Evolutionary conservation across 2,113 vertebrate genomes (phyloP).

Genomic region (Proterorhinus semilunaris): DNA sequence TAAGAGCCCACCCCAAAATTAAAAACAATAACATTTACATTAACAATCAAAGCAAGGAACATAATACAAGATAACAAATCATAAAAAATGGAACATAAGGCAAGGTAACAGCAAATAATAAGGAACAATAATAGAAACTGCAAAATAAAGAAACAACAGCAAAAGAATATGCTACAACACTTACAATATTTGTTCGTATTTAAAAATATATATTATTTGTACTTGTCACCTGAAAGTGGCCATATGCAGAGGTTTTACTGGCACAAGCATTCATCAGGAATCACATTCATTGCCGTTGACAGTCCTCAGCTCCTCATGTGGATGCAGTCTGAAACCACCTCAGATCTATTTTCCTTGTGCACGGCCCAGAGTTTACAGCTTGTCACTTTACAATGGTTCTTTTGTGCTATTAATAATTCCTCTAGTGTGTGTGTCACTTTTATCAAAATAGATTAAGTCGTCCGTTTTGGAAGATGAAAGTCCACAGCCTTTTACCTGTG

Average conservation of each 20-base stretch:
- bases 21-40: too few species aligned
- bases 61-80: too few species aligned
- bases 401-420: slow-evolving; percentile 47
- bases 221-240: neutral
- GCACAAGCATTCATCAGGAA: neutral
- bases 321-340: neutral
- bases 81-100: too few species aligned
- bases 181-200: too few species aligned
- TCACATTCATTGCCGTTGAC: neutral
- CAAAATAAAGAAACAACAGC: too few species aligned
- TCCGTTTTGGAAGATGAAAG: slow-evolving; percentile 22
- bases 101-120: too few species aligned
- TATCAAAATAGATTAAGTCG: slow-evolving; percentile 42
- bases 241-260: neutral
- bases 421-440: slow-evolving; percentile 28
- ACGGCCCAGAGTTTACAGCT: slow-evolving; percentile 25
- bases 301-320: neutral
- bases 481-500: slow-evolving; percentile 12
- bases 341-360: slow-evolving; percentile 41
- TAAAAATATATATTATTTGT: too few species aligned
- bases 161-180: too few species aligned
- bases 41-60: too few species aligned
- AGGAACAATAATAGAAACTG: too few species aligned
- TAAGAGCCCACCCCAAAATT: too few species aligned
- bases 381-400: slow-evolving; percentile 10